Base-by-base conservation (phyloP, 1,140 invertebrate genomes). In the Bombus superbus region DNA sequence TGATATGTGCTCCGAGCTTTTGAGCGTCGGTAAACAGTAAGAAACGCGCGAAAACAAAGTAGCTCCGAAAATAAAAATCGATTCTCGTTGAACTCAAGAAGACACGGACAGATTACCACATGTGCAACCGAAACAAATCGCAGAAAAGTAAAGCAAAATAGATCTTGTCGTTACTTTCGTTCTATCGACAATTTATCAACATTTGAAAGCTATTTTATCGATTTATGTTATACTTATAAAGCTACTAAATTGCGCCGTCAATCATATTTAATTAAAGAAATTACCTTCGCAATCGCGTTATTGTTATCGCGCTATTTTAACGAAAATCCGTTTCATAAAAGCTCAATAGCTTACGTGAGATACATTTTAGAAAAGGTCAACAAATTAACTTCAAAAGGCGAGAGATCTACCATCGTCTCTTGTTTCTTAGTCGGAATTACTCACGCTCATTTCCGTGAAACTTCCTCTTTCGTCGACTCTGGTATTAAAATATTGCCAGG, bases 401-500 rank as follows among this genome's bases (percentile, higher is more conserved):
- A 15, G 13, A 47, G 28, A 47, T 10, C 4, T 35, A 53, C 9
- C n/a, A 35, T 53, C 6, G 38, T 53, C n/a, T 72, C 68, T 81
- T 22, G 25, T 73, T 68, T 10, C 15, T 68, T 9, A 38, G 66
- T 38, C 32, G 4, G 35, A 68, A 35, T 66, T 68, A 38, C 6
- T 38, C 66, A 3, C 18, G 32, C 32, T 13, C 47, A 13, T 74
- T 44, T 57, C 69, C 68, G 6, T 8, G 25, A 66, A 25, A 38
- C 53, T 71, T 53, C 22, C 78, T 79, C 57, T 53, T 53, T 53
- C 47, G 47, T 53, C 47, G 6, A 22, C 47, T 53, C 47, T 53
- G 59, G 15, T n/a, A 78, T 71, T 64, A 59, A 42, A 47, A 25
- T 59, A 18, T 62, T 78, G 44, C 22, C 82, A 77, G 28, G 74